Conservation (phyloP, 35 echinoderm and acorn worm species). For the Ophiothrix spiculata region DNA sequence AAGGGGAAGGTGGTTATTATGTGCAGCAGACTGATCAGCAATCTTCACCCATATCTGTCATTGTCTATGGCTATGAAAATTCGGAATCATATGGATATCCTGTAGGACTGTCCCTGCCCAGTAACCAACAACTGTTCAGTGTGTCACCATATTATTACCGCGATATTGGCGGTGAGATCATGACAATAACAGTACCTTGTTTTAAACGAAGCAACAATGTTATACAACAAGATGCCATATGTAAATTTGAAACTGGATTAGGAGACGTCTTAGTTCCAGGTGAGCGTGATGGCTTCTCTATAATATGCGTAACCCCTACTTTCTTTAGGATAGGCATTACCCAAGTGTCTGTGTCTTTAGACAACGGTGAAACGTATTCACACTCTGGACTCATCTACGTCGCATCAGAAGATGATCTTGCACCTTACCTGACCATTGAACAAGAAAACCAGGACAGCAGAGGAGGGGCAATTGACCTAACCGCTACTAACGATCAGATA, state of each 20-base stretch:
- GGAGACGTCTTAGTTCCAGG: constrained; percentile 6
- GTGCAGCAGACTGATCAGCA: constrained; percentile 45
- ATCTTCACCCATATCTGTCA: constrained; percentile 47
- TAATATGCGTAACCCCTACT: constrained; percentile 31
- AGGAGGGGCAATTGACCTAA: constrained; percentile 22
- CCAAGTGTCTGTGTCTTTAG: constrained; percentile 45
- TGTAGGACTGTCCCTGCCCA: constrained; percentile 57
- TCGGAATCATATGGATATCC: constrained; percentile 58
- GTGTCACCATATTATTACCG: constrained; percentile 45
- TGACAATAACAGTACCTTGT: constrained; percentile 58
- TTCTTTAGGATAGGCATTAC: constrained; percentile 30
- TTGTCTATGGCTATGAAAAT: constrained; percentile 58
- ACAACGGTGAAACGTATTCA: constrained; percentile 46
- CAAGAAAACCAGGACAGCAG: constrained; percentile 6
- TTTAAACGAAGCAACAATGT: constrained; percentile 12
- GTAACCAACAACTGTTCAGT: constrained; percentile 36
- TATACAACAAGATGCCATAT: constrained; percentile 14
- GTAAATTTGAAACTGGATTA: constrained; percentile 20
- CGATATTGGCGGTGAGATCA: constrained; percentile 51
- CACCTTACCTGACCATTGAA: background rate
- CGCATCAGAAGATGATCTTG: constrained; percentile 41
- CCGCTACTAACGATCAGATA: constrained; percentile 2
- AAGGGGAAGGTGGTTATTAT: constrained; percentile 60
- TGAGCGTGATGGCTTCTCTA: background rate
- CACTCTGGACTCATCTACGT: constrained; percentile 46